Base-by-base conservation (phyloP, 2,888 invertebrate species). In the Diarsia brunnea region DNA sequence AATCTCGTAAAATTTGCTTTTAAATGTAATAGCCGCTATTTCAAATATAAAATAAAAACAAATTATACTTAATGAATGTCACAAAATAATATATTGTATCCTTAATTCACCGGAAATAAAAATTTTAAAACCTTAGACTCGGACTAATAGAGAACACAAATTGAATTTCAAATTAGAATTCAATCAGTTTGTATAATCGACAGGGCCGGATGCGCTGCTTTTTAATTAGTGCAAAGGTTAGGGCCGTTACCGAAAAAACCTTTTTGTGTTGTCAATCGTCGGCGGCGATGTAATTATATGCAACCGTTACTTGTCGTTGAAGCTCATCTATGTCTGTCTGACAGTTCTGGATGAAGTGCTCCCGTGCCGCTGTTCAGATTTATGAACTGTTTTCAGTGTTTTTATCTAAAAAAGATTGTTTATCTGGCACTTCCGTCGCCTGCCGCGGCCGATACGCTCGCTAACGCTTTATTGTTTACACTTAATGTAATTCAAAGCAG, bases 401-500 rank as follows among this genome's bases (percentile, higher is more conserved):
- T 87, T 96, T 96, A 96, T 96, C 96, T 95, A 95, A 95, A 95
- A 95, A 95, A 95, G 95, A 95, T 95, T 96, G 96, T 96, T 96
- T 96, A 96, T 96, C 95, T 95, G 91, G 90, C 88, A 93, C 95
- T 96, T 96, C 96, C 96, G 96, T 96, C 96, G 96, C 94, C 93
- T 94, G 94, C 92, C 93, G 92, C 93, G 87, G 91, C 92, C 94
- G 95, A 96, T 96, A 96, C 95, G 95, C 95, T 93, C 94, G 91
- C 95, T 95, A 94, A 91, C 94, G 93, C 93, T 95, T 95, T 95
- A 95, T 96, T 96, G 95, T 96, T 96, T 95, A 96, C 96, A 95
- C 95, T 95, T 96, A 96, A 96, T 96, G 95, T 95, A 95, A 96
- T 96, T 96, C 96, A 95, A 95, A 94, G 95, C 96, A 96, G 95